phyloP scores from a whole-genome alignment of 2,113 vertebrate genomes.

The Percina caprodes region DNA sequence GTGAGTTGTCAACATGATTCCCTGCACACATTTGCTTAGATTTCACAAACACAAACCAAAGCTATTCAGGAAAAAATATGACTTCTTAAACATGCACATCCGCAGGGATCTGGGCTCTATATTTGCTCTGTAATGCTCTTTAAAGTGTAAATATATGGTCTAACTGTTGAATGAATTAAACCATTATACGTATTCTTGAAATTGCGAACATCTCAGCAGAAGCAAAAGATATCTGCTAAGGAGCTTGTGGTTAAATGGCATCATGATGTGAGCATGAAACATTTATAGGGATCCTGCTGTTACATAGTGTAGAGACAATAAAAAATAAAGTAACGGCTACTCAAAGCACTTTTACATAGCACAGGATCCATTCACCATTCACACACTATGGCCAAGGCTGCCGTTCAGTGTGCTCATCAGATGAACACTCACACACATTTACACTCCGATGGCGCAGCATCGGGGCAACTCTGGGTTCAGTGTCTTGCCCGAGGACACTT shows the following conservation, averaged over 20 bases:
- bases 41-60: background rate
- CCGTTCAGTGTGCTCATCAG: too few relatives aligned
- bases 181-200: background rate
- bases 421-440: too few relatives aligned
- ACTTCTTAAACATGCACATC: background rate
- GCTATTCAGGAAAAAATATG: background rate
- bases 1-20: fast-evolving
- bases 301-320: background rate
- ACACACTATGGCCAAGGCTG: too few relatives aligned
- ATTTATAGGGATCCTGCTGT: background rate
- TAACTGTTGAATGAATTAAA: background rate
- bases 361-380: too few relatives aligned
- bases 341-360: too few relatives aligned
- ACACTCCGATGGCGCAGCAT: too few relatives aligned
- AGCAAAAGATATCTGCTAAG: background rate
- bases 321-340: background rate
- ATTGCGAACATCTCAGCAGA: slow-evolving; percentile 4
- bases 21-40: background rate
- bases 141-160: background rate
- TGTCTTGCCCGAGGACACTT: too few relatives aligned
- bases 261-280: background rate
- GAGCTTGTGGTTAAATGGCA: background rate
- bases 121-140: background rate
- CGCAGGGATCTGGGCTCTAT: background rate
- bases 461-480: too few relatives aligned